Base-by-base conservation (phyloP, 2,113 vertebrate genomes). In the Labeo rohita region DNA sequence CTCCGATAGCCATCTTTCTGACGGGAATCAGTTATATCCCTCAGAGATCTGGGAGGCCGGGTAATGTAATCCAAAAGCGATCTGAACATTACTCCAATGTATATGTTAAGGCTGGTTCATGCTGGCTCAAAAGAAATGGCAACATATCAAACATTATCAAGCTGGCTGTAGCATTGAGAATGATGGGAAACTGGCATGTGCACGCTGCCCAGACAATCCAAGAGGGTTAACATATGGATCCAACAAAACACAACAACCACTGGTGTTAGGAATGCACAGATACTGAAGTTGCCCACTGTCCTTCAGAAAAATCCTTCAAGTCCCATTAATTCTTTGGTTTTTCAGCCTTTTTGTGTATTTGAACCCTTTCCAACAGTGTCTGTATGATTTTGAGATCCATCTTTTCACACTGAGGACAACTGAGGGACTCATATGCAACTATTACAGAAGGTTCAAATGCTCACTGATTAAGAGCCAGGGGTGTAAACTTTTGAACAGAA, bases 11-110 rank as follows among this genome's bases (percentile, higher is more conserved):
- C 21, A 54, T 82, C 80, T 83, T 83, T 70, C 65, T 83, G 79
- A 80, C 13, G n/a, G 59, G 59, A 49, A 80, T 82, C 65, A 56
- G 56, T 45, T 39, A 28, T 66, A 66, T 73, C 81, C 6, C 79
- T 68, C 61, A 68, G 23, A 84, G 56, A 75, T 39, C 56, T 23
- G 28, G 82, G 65, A 50, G 18, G 52, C 10, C 9, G 50, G 50
- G 34, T 23, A 73, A 84, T 56, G 9, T 72, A 68, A 84, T 73
- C 47, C 66, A 45, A 45, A 83, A 28, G 81, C 73, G 18, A 45
- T 73, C 68, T 70, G 43, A 80, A 65, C n/a, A 47, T 80, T 65
- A 47, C n/a, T 80, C 59, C 47, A 34, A 80, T 0, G 4, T 16
- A 34, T 66, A 47, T 65, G 72, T 74, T 23, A 15, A 50, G 47